Base-by-base conservation (phyloP, 1,140 invertebrate genomes). In the Drosophila insularis region DNA sequence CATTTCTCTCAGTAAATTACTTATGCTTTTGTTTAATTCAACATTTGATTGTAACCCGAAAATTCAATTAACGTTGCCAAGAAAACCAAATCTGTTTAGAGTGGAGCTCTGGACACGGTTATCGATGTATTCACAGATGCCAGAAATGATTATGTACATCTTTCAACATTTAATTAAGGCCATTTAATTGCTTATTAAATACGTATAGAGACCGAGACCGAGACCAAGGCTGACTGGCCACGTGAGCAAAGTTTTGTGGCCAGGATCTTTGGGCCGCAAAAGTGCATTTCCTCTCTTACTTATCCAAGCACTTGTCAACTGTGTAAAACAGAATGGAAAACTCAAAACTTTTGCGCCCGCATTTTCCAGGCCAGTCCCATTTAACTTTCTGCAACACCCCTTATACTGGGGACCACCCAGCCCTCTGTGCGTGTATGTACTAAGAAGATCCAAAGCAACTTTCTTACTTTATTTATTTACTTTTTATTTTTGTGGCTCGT, bases 121-220 rank as follows among this genome's bases (percentile, higher is more conserved):
- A 50, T 50, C 43, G 43, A 50, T 50, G 19, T 19, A 19, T 11
- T 21, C 10, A 2, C 19, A 54, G 4, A 54, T 14, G 10, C 5
- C n/a, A 37, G 17, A 17, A 19, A 35, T 53, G 77, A 71, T 82
- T 86, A 89, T 80, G 69, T 55, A 89, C 89, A 89, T 82, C 63
- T 40, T 6, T 8, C 31, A 40, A 65, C 27, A 73, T 84, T 80
- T 73, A 68, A 78, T 81, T 71, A 78, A 70, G 63, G 63, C 56
- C 54, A 76, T 21, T 66, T 89, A 86, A 86, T 89, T 86, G 80
- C 84, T 84, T 89, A 89, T 86, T 82, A 86, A 86, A 77, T 84
- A 86, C 80, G 66, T 66, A 31, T 23, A 21, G 43, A 50, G 7
- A 50, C 19, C n/a, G 17, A 27, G 66, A 67, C 61, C 37, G 58